Percentiles rank a stretch among this genome's conserved stretches.
Evolutionary conservation across 2,888 invertebrate genomes (phyloP).

Genomic region (Salpingus planirostris): DNA sequence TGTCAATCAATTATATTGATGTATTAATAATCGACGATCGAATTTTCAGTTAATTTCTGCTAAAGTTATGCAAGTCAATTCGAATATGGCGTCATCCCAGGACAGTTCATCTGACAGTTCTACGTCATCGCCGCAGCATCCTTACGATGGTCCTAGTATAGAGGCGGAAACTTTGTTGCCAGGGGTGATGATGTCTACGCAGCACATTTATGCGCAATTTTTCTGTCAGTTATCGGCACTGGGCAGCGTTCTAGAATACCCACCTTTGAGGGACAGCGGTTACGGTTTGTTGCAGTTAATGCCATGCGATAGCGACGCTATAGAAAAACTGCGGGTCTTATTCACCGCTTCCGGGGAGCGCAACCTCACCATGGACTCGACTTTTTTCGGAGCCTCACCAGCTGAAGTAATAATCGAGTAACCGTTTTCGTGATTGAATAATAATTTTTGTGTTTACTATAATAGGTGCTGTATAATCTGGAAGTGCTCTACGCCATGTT

Average conservation of each 20-base stretch:
- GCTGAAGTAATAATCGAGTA: constrained; percentile 49
- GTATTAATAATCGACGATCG: too few species aligned
- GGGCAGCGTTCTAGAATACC: constrained; percentile 73
- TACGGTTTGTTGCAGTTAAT: constrained; percentile 70
- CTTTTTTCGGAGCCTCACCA: constrained; percentile 63
- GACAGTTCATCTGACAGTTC: constrained; percentile 94
- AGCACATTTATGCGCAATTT: constrained; percentile 67
- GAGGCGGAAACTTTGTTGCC: constrained; percentile 86
- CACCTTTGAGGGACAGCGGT: constrained; percentile 75
- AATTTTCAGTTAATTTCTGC: constrained; percentile 58
- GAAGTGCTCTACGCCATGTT: constrained; percentile 70
- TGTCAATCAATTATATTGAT: too few species aligned
- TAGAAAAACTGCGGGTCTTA: constrained; percentile 48
- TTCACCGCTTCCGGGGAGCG: constrained; percentile 42
- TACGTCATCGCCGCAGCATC: constrained; percentile 82
- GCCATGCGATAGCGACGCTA: constrained; percentile 55
- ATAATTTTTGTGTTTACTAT: constrained; percentile 16
- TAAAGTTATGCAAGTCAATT: constrained; percentile 64
- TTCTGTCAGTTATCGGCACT: constrained; percentile 81
- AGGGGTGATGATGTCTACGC: constrained; percentile 82
- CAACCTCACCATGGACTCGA: constrained; percentile 48
- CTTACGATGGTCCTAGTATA: constrained; percentile 67
- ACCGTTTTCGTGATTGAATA: neutral
- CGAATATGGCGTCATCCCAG: constrained; percentile 68
- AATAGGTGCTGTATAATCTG: constrained; percentile 62